A percentile compares a stretch with the other conserved stretches of the same genome.
These are phyloP conservation scores for Shargacucullia verbasci DNA, from an alignment of 2,888 invertebrate genomes.

Conservation along the genomic window DNA sequence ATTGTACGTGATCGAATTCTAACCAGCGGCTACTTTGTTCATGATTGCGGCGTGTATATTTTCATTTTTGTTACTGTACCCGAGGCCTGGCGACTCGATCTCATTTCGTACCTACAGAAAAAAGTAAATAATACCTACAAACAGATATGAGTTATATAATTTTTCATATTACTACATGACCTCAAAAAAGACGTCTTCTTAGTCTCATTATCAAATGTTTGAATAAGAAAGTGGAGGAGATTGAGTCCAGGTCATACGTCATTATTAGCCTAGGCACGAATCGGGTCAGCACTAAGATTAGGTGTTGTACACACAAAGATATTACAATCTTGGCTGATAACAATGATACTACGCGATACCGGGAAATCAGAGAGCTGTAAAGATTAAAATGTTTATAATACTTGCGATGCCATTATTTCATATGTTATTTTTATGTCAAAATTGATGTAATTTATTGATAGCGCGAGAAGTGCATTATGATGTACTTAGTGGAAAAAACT, in stretches of 20 bases:
- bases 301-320: slow-evolving; percentile 72
- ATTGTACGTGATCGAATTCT: slow-evolving; percentile 43
- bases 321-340: slow-evolving; percentile 68
- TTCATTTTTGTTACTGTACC: slow-evolving; percentile 23
- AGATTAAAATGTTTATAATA: slow-evolving; percentile 70
- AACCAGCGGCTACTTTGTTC: slow-evolving; percentile 32
- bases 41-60: slow-evolving; percentile 30
- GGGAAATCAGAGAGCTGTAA: slow-evolving; percentile 81
- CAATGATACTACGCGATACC: slow-evolving; percentile 69
- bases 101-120: slow-evolving; percentile 28
- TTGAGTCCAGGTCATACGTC: slow-evolving; percentile 82
- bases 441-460: slow-evolving; percentile 48
- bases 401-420: slow-evolving; percentile 58
- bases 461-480: slow-evolving; percentile 8
- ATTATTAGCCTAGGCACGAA: slow-evolving; percentile 80
- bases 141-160: slow-evolving; percentile 43
- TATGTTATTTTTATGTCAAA: slow-evolving; percentile 34
- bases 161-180: slow-evolving; percentile 57
- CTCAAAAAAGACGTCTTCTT: slow-evolving; percentile 66
- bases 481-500: slow-evolving; percentile 19
- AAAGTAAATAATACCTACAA: slow-evolving; percentile 26
- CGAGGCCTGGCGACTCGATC: slow-evolving; percentile 21
- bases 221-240: slow-evolving; percentile 69
- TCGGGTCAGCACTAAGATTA: slow-evolving; percentile 82
- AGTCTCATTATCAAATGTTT: slow-evolving; percentile 82